Evolutionary conservation across 1,140 invertebrate genomes (phyloP).

Genomic region (Aleiodes sp.): DNA sequence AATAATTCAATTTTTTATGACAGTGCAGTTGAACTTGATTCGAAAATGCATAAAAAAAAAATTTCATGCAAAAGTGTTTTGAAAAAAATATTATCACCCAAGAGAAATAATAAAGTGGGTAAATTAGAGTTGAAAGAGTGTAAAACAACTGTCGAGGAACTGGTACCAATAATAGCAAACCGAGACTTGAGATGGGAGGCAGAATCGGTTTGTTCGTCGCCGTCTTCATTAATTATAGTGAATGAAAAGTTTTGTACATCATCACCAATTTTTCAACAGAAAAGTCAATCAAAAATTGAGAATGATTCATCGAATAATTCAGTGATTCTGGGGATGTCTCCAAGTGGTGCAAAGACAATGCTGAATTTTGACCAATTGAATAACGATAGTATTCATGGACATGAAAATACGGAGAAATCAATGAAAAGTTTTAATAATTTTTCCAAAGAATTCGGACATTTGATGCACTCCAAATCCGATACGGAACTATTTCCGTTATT

Average conservation of each 20-base stretch:
- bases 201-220: neutral
- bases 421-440: neutral
- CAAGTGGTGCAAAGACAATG: neutral
- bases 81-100: neutral
- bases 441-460: neutral
- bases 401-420: neutral
- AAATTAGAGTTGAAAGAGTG: neutral
- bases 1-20: neutral
- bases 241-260: conserved; percentile 15
- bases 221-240: neutral
- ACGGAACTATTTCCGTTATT: neutral
- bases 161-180: neutral
- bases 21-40: no score
- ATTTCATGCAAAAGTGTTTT: neutral
- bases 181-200: conserved; percentile 9
- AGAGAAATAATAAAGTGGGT: neutral
- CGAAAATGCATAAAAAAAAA: no score
- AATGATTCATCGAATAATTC: neutral
- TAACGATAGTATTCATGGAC: neutral
- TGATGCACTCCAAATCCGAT: neutral
- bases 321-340: neutral
- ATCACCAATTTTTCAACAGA: conserved; percentile 13
- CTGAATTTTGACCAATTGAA: neutral
- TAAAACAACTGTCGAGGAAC: neutral
- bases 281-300: neutral